Evolutionary conservation across 2,113 vertebrate species (phyloP).

Genomic region (Pterocles gutturalis): DNA sequence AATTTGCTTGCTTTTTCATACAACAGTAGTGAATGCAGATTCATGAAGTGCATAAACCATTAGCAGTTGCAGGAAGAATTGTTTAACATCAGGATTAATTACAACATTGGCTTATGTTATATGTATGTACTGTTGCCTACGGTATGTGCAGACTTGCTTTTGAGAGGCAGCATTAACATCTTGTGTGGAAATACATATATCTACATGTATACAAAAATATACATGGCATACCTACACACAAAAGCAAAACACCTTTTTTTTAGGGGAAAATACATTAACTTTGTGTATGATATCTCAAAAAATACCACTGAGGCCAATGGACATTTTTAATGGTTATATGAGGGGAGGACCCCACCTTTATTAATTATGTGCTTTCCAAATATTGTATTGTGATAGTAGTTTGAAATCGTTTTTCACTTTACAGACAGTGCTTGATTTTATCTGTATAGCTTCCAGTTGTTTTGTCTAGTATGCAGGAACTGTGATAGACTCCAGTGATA

Average conservation of each 20-base stretch:
- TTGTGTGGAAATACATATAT: neutral
- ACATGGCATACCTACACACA: neutral
- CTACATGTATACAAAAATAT: neutral
- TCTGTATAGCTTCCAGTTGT: neutral
- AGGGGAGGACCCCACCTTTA: fast-evolving
- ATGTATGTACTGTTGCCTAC: neutral
- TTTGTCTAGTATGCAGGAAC: neutral
- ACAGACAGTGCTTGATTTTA: neutral
- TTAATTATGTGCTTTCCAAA: neutral
- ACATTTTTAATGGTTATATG: neutral
- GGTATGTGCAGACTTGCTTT: neutral
- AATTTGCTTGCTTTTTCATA: neutral
- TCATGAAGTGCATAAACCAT: neutral
- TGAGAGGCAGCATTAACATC: neutral
- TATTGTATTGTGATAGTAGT: neutral
- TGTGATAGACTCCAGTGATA: fast-evolving
- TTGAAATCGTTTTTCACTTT: neutral
- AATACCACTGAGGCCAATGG: neutral
- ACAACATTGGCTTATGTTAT: neutral
- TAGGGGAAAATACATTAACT: neutral
- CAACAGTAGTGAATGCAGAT: neutral
- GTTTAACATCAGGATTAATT: neutral
- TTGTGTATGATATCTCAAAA: neutral
- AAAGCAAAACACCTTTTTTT: neutral
- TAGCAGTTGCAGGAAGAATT: neutral